phyloP scores from a whole-genome alignment of 2,888 invertebrate species.

The Orgyia antiqua region DNA sequence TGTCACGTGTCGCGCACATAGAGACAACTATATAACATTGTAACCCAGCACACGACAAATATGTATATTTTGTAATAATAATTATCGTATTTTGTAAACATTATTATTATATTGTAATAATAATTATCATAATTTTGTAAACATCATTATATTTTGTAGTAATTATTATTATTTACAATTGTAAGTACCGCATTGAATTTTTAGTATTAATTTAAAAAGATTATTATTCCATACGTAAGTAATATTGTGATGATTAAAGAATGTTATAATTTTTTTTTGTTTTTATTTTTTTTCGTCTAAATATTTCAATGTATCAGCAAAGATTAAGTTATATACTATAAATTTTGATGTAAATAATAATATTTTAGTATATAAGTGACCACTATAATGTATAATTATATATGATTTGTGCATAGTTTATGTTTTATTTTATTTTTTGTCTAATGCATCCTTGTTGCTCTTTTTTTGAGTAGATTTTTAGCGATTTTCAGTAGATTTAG shows the following conservation, averaged over 20 bases:
- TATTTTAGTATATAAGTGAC: constrained; percentile 25
- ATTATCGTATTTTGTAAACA: constrained; percentile 51
- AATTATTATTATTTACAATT: constrained; percentile 22
- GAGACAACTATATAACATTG: neutral
- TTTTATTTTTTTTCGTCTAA: constrained; percentile 16
- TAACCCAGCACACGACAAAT: constrained; percentile 22
- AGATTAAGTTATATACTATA: constrained; percentile 25
- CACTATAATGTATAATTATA: constrained; percentile 34
- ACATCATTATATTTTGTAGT: constrained; percentile 14
- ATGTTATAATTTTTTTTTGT: constrained; percentile 8
- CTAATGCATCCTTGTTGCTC: constrained; percentile 4
- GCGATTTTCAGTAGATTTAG: neutral
- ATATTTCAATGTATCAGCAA: constrained; percentile 19
- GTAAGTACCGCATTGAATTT: constrained; percentile 40
- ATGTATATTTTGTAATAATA: constrained; percentile 63
- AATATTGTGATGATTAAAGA: constrained; percentile 34
- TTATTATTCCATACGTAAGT: constrained; percentile 50
- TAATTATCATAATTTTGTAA: constrained; percentile 26
- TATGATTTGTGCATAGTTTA: constrained; percentile 34
- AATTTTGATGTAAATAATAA: constrained; percentile 28
- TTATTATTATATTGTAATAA: no score
- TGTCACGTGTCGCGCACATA: neutral
- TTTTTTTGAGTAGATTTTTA: neutral
- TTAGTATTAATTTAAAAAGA: constrained; percentile 33
- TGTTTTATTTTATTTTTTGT: constrained; percentile 25